Percentiles rank a stretch among this genome's conserved stretches.
Conservation (phyloP, 2,888 invertebrate species). For the Macrosoma leucophasiata region DNA sequence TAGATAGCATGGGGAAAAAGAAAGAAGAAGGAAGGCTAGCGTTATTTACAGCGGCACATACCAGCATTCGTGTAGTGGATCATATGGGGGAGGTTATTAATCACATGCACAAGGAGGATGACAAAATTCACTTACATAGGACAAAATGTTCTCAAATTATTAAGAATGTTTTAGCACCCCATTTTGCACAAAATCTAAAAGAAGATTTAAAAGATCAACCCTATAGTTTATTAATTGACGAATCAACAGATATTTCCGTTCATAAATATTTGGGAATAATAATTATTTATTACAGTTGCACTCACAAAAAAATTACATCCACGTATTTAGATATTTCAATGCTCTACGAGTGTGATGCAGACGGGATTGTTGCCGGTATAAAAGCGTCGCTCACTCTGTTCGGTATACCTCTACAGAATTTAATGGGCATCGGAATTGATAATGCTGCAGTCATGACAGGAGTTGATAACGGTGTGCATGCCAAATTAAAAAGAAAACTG, state of each 20-base stretch:
- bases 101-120: constrained; percentile 3
- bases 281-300: constrained; percentile 24
- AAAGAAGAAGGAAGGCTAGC: constrained; percentile 14
- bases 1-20: no score
- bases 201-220: constrained; percentile 16
- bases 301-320: constrained; percentile 9
- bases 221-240: constrained; percentile 22
- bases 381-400: constrained; percentile 16
- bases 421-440: constrained; percentile 34
- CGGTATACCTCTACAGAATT: constrained; percentile 20
- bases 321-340: constrained; percentile 19
- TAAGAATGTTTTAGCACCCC: constrained; percentile 21
- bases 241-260: constrained; percentile 22
- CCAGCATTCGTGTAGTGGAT: constrained; percentile 7
- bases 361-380: constrained; percentile 21
- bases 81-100: constrained; percentile 11
- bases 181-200: constrained; percentile 13
- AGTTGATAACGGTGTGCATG: constrained; percentile 29
- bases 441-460: constrained; percentile 40
- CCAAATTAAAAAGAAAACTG: constrained; percentile 27
- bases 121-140: constrained; percentile 16
- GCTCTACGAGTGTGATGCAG: constrained; percentile 23
- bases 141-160: constrained; percentile 23
- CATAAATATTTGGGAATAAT: constrained; percentile 15
- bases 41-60: constrained; percentile 14